Percentiles rank a stretch among this genome's conserved stretches.
Evolutionary conservation across 2,113 vertebrate genomes (phyloP).

Genomic region (Cervus canadensis): DNA sequence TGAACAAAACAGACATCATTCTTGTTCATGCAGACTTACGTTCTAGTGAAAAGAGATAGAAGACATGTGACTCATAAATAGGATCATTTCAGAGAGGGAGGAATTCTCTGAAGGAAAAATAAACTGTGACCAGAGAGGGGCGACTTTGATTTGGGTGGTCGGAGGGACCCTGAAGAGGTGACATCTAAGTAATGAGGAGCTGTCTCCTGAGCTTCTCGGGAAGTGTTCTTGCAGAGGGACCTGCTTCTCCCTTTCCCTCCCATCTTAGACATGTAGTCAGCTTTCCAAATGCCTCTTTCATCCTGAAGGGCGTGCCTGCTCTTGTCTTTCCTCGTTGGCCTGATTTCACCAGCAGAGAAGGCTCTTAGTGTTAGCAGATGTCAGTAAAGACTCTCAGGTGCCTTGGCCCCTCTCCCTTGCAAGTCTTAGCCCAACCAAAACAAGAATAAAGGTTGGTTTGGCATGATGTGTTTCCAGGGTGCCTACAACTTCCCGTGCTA

Average conservation of each 20-base stretch:
- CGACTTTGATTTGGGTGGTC: background rate
- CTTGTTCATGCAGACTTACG: background rate
- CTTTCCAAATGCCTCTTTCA: slow-evolving; percentile 15
- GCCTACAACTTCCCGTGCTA: background rate
- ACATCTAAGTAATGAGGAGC: background rate
- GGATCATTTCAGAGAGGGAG: background rate
- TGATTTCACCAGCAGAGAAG: background rate
- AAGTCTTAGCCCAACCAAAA: background rate
- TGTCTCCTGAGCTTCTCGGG: background rate
- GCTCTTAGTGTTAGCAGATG: slow-evolving; percentile 17
- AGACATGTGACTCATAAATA: background rate
- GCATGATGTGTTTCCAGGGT: background rate
- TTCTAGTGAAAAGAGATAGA: background rate
- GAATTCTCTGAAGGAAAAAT: background rate
- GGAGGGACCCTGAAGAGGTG: background rate
- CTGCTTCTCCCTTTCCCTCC: background rate
- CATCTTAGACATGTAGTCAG: background rate
- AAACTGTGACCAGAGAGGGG: background rate
- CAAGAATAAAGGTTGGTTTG: background rate
- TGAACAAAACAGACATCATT: background rate
- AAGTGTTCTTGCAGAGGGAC: background rate
- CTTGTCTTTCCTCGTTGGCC: background rate
- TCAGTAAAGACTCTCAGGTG: background rate
- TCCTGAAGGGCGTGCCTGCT: background rate
- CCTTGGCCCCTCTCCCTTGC: background rate